Base-by-base conservation (phyloP, 2,888 invertebrate species). In the Mayetiola destructor region DNA sequence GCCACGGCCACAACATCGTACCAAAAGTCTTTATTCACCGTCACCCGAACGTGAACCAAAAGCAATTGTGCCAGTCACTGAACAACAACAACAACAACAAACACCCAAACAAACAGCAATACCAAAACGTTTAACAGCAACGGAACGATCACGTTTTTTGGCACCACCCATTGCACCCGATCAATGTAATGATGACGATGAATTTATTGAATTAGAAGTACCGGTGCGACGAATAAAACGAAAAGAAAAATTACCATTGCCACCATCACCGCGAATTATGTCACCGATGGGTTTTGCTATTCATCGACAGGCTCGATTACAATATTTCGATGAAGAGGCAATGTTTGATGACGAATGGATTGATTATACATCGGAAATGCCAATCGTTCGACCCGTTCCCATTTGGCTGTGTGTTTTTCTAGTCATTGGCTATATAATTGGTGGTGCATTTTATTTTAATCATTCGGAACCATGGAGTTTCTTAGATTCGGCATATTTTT, bases 401-500 rank as follows among this genome's bases (percentile, higher is more conserved):
- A 91, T 91, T 65, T 89, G 89, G 88, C 71, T 91, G 59, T 91
- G 91, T 69, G 86, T 91, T 57, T 84, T 87, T 65, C 77, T 92
- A 52, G 91, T 92, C 23, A 81, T 92, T 23, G 85, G 89, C 59
- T 93, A 93, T 73, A 92, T 93, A 63, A 78, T 91, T 57, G 88
- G 85, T 0, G 92, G 93, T 14, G 91, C 91, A 2, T 87, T 83
- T 65, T 78, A 93, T 10, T 93, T 93, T 73, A 79, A 81, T 64
- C 78, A 79, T 53, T 91, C 90, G 88, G 92, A 93, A 72, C 73
- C 77, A 20, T 93, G 93, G 93, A 78, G 79, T 0, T 87, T 86
- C 66, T 76, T 91, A 59, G 90, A 93, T 68, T 85, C 90, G 0
- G 89, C 90, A 2, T 93, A 93, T 71, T 93, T 93, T 73, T 93